Evolutionary conservation across 2,113 vertebrate species (phyloP), one percentile per base, ranked within the genome.

Genomic region (Pterocles orientalis): DNA sequence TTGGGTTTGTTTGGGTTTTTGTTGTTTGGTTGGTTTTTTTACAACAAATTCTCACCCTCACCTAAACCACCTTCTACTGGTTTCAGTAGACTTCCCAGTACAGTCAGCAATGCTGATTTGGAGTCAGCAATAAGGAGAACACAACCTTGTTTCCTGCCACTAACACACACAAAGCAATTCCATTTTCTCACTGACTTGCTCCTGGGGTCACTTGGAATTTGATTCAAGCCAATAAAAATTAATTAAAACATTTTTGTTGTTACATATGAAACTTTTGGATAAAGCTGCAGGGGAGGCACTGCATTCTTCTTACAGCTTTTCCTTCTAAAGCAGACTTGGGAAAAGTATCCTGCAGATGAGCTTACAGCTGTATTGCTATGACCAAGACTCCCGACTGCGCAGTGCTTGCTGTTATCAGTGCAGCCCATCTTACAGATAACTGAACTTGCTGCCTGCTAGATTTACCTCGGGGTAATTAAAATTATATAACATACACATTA

Each of bases 401-500:
- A 66, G 66, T 4, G 12, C 45, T 56, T 4, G 34, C 76, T 73
- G 45, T 60, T 93, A 85, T 73, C 94, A 48, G 88, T 7, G 26
- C 56, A 53, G 91, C 76, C 76, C 76, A 84, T 81, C 91, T 80
- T 16, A 86, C 36, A 83, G 93, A 94, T 66, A 94, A 78, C 94
- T 34, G 47, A 77, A 66, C 62, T 88, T 54, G 51, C 84, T 82
- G 93, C 60, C 69, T 86, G 75, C 94, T 92, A 24, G 53, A 90
- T 90, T 94, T 92, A 86, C 90, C 69, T 81, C 39, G 2, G 6
- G 0, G 85, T 78, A 86, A 97, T 96, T 90, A 96, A 90, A 91
- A 93, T 96, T 96, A 94, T 90, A 71, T 94, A 96, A 96, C 82
- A 33, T 26, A 54, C 7, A 7, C 12, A 53, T 97, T 95, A 94